Percentiles rank a stretch among this genome's conserved stretches.
Evolutionary conservation across 92 coral and sea anemone species (phyloP).

Genomic region (Epizoanthus stellaris): DNA sequence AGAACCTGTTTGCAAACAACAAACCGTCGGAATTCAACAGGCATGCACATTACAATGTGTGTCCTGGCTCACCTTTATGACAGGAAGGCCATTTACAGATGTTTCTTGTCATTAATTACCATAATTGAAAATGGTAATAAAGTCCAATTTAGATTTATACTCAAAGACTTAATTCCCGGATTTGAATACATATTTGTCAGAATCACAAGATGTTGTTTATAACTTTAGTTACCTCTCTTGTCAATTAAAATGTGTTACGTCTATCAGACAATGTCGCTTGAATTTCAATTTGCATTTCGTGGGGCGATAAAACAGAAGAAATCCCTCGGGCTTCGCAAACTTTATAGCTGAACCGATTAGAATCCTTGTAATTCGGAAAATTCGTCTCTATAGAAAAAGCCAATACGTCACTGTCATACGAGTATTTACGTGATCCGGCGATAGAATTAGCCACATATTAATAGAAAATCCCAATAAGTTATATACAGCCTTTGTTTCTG

Average conservation of each 20-base stretch:
- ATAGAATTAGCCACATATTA: too few relatives aligned
- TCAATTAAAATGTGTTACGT: slow-evolving; percentile 21
- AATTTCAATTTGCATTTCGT: neutral
- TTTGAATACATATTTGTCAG: slow-evolving; percentile 6
- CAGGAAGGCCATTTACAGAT: neutral
- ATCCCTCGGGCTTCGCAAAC: slow-evolving; percentile 1
- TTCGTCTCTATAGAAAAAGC: slow-evolving; percentile 1
- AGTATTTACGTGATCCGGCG: too few relatives aligned
- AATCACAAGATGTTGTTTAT: neutral
- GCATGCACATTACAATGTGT: neutral
- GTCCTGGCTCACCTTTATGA: neutral
- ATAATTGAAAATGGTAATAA: neutral
- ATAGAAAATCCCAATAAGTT: too few relatives aligned
- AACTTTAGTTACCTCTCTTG: neutral
- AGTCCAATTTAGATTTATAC: neutral
- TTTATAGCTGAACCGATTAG: neutral
- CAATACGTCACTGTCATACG: neutral
- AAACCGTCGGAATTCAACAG: slow-evolving; percentile 15
- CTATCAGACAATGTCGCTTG: slow-evolving; percentile 9
- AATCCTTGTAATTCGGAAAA: slow-evolving; percentile 1
- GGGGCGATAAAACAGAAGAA: neutral
- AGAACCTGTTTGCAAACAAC: slow-evolving; percentile 29
- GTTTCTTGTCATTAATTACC: neutral
- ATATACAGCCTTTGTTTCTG: too few relatives aligned
- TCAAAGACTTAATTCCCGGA: neutral